phyloP scores from a whole-genome alignment of 2,113 vertebrate species.

The Pithys albifrons region DNA sequence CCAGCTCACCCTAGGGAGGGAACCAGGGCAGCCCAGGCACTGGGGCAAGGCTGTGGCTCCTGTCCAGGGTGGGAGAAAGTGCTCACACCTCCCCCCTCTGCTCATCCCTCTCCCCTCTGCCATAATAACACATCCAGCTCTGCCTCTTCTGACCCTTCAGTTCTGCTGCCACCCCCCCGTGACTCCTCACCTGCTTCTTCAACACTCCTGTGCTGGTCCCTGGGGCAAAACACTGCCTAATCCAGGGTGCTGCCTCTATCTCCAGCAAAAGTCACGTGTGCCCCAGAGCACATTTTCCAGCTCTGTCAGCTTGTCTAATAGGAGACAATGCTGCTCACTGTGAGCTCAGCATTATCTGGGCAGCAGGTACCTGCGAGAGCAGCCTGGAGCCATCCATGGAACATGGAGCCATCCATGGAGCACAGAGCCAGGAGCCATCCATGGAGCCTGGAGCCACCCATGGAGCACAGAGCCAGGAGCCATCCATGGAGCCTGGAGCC shows the following conservation, averaged over 20 bases:
- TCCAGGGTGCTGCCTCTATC: background rate
- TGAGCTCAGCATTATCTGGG: rapidly evolving
- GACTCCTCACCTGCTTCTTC: rapidly evolving
- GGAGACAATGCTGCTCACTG: background rate
- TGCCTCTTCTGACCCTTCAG: background rate
- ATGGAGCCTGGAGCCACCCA: background rate
- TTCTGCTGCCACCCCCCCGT: rapidly evolving
- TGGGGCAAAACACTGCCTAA: background rate
- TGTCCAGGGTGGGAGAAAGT: background rate
- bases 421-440: background rate
- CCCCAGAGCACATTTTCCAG: background rate
- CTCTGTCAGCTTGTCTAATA: background rate
- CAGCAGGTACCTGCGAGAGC: background rate
- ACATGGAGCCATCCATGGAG: background rate
- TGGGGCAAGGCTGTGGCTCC: background rate
- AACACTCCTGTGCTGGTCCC: background rate
- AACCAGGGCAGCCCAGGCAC: background rate
- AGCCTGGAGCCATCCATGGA: background rate
- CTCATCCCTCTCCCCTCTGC: background rate
- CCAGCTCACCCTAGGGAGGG: too few relatives aligned
- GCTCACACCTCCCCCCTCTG: background rate
- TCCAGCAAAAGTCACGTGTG: background rate
- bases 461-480: background rate
- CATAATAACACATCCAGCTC: background rate
- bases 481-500: background rate